Evolutionary conservation across 2,888 invertebrate species (phyloP), one percentile per base, ranked within the genome.

Genomic region (Lissonota sp.): DNA sequence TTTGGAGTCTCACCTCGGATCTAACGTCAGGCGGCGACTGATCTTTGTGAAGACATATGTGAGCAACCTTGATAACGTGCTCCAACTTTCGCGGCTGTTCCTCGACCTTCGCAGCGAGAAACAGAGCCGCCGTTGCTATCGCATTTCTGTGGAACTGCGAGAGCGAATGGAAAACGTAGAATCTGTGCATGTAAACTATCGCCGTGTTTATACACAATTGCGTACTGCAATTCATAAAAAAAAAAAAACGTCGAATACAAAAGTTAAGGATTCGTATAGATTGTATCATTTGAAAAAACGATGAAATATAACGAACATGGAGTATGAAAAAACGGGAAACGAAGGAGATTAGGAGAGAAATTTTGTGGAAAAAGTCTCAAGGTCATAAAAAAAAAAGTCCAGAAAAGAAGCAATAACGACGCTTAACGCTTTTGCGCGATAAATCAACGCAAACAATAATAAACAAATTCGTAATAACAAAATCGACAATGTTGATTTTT

Each of bases 161-260:
- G 93, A 99, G 98, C 12, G 99, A 98, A 92, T 99, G 99, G 94
- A 98, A 99, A 93, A 99, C 98, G 93, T 99, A 99, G 94, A 99
- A 99, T 75, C 99, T 95, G 93, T 99, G 99, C 99, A 99, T 99
- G 91, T 99, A 99, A 75, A 99, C 99, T 90, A 99, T 99, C 44
- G 99, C 99, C 82, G 99, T 99, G 93, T 99, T 99, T 93, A 99
- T 99, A 93, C 99, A 99, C 94, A 99, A 94, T 93, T 99, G 99
- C 63, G 98, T 97, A 88, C 96, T 96, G 71, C 83, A 46, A 8
- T 37, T 72, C 37, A 64, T 46, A 71, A 46, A 8, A 57, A 74
- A 7, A 69, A n/a, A 79, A 44, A 77, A 39, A 10, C 14, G 53
- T 62, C 10, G 55, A 72, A 78, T 39, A 62, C 58, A 46, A 63